These are phyloP conservation scores for Phenganax marumi DNA, from an alignment of 92 coral and sea anemone species.

Conservation along the genomic window DNA sequence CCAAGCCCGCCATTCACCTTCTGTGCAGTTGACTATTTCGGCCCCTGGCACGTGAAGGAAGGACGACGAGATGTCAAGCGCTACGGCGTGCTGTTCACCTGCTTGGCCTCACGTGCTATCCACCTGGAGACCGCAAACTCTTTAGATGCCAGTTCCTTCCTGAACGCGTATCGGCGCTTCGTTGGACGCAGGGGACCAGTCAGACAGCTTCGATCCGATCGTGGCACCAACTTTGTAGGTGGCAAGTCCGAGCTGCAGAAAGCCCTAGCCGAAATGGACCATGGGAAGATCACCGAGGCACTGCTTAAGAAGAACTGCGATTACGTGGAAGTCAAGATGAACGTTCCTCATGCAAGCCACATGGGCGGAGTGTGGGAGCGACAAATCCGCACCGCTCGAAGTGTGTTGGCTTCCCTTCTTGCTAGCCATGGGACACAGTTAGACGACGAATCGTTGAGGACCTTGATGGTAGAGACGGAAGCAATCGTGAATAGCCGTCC, in stretches of 20 bases:
- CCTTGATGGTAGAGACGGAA: background rate
- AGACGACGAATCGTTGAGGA: background rate
- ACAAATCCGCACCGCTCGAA: background rate
- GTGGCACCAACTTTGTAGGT: background rate
- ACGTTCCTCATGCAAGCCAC: background rate
- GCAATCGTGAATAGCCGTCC: background rate
- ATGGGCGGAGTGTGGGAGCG: background rate
- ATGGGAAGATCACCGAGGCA: background rate
- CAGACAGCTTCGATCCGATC: background rate
- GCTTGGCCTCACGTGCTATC: background rate
- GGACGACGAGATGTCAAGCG: background rate
- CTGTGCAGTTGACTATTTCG: background rate
- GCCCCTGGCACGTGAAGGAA: constrained; percentile 4
- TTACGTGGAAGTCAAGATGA: background rate
- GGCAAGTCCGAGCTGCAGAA: background rate
- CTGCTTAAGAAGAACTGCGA: background rate
- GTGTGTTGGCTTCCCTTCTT: background rate
- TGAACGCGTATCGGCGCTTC: no score
- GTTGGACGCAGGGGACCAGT: background rate
- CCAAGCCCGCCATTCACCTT: background rate
- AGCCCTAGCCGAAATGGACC: background rate
- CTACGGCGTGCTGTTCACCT: constrained; percentile 1
- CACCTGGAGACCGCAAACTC: background rate
- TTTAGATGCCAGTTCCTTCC: no score
- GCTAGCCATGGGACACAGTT: background rate